Base-by-base conservation (phyloP, 2,113 vertebrate species). In the Oophaga pumilio region DNA sequence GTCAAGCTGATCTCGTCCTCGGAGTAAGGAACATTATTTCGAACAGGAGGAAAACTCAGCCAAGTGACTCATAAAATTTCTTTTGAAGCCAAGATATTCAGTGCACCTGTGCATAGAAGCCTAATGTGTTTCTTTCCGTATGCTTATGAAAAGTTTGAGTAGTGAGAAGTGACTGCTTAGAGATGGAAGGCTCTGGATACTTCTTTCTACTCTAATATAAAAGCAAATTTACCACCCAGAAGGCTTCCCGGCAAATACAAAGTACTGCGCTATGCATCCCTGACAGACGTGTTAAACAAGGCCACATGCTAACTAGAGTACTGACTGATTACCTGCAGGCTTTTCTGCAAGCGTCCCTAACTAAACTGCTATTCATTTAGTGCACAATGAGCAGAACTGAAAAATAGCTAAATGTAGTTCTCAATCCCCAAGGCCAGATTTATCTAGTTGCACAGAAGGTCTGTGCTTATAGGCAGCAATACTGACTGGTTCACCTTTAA, bases 1-100 rank as follows among this genome's bases (percentile, higher is more conserved):
- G 84, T 85, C 84, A 85, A 59, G 56, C 71, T 85, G 84, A 85
- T 85, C 84, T 76, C 56, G 60, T 76, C 28, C 56, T 76, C 20
- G 6, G 84, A 76, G 84, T 85, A 85, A 62, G 68, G 76, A 85
- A 85, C 84, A 85, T 76, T 85, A 76, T 85, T 85, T 85, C 56
- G 62, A 76, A 85, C 71, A 74, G 76, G 12, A 22, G 76, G 56
- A 28, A 85, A 76, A 20, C 73, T 62, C 53, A 49, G 84, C 84
- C 84, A 85, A 85, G 69, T 85, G 71, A 85, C 71, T 85, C 84
- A 85, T 64, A 76, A 85, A 76, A 85, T 8, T n/a, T 59, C 56
- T 85, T 62, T 85, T 85, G 84, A 85, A 76, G 84, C 84, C 84
- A 85, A 85, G 71, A 76, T 26, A 76, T 85, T 76, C 69, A 26